phyloP scores from a whole-genome alignment of 2,797 vertebrate genomes.

The Dendrocincla fuliginosa region DNA sequence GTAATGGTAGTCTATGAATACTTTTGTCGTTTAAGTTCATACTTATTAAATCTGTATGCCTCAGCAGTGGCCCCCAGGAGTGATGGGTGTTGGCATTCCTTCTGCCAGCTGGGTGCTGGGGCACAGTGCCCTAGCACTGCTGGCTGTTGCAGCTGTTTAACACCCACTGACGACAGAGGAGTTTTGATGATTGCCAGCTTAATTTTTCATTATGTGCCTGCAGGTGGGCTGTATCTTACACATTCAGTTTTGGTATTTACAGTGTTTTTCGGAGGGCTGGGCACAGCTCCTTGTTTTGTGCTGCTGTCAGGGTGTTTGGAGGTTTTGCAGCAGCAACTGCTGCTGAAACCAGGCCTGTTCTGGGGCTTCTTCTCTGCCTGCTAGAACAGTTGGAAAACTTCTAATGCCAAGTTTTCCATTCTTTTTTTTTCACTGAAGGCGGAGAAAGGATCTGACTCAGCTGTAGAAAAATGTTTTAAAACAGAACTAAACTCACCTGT shows the following conservation, averaged over 20 bases:
- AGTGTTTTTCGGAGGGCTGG: neutral
- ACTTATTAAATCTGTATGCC: neutral
- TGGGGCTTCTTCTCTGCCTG: neutral
- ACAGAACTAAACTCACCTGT: neutral
- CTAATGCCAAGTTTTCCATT: neutral
- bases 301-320: neutral
- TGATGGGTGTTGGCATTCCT: neutral
- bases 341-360: neutral
- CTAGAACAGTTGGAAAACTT: neutral
- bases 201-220: neutral
- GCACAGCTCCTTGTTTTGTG: neutral
- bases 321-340: neutral
- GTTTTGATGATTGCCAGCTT: neutral
- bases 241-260: neutral
- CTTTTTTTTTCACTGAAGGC: neutral
- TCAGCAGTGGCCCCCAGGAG: neutral
- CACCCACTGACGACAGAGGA: fast-evolving
- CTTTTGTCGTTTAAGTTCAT: neutral
- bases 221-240: neutral
- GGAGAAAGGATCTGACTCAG: neutral
- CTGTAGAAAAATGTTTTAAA: neutral
- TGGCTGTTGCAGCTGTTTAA: neutral
- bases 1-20: neutral
- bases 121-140: neutral
- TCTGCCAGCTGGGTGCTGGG: neutral